Evolutionary conservation across 1,140 invertebrate genomes (phyloP).

Genomic region (Bombus confusus): DNA sequence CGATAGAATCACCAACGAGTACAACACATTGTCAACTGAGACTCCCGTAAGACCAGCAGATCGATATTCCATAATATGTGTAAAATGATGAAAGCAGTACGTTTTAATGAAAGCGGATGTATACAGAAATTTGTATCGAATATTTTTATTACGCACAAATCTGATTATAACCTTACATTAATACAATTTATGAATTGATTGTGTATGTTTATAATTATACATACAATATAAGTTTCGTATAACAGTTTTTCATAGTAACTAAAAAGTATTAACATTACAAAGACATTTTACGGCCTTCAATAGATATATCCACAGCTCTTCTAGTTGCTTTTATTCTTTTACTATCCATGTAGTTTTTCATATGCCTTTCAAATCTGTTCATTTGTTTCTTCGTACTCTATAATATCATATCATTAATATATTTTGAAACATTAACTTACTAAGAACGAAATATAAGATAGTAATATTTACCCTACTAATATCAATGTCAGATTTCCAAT

Average conservation of each 20-base stretch:
- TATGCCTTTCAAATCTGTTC: constrained; percentile 94
- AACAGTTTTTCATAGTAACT: neutral
- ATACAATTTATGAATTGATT: neutral
- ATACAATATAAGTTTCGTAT: neutral
- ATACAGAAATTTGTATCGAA: neutral
- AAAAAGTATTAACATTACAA: constrained; percentile 83
- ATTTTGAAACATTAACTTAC: constrained; percentile 19
- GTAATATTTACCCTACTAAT: constrained; percentile 87
- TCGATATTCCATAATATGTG: neutral
- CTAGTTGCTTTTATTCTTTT: constrained; percentile 90
- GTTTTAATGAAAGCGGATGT: neutral
- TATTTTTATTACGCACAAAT: constrained; percentile 45
- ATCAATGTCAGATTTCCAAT: constrained; percentile 94
- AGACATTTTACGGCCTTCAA: constrained; percentile 97
- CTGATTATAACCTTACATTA: constrained; percentile 1
- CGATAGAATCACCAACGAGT: too few relatives aligned
- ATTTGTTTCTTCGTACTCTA: constrained; percentile 91
- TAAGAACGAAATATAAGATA: constrained; percentile 6
- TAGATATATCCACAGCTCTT: constrained; percentile 95
- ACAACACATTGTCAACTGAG: too few relatives aligned
- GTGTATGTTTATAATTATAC: neutral
- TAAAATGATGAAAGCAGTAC: neutral
- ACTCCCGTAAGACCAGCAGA: neutral
- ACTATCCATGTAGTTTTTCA: constrained; percentile 93
- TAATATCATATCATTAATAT: constrained; percentile 50